Base-by-base conservation (phyloP, 2,113 vertebrate species). In the Typhlomys cinereus region DNA sequence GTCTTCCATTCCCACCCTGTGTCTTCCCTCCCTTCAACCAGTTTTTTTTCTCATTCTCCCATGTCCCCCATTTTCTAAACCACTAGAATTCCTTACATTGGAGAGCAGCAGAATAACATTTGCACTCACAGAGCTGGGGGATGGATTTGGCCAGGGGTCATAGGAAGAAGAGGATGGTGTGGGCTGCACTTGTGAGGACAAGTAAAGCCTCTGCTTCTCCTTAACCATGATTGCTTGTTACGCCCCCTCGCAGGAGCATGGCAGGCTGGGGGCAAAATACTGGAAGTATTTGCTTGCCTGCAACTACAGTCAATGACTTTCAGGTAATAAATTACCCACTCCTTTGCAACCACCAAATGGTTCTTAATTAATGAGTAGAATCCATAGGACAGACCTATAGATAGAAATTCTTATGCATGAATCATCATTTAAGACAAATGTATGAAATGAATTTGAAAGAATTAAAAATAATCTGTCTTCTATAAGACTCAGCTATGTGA, bases 391-490 rank as follows among this genome's bases (percentile, higher is more conserved):
- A 91, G 54, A 78, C 2, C 50, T 52, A 81, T 46, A 31, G 17
- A 73, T 62, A 64, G 25, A 81, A 78, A 48, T 48, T 44, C 48
- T 50, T 73, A 59, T 59, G 29, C 25, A 64, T 64, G 70, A 78
- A 79, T 86, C 36, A 79, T n/a, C 29, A 70, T 76, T 83, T 89
- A 91, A 84, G 10, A 25, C 66, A 82, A 89, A 59, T 73, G 13
- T 50, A 54, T 73, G 74, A 92, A 36, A 83, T 83, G 39, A 73
- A 14, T 54, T 78, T 80, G 27, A 82, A 91, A 93, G 46, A 93
- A 86, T 93, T 94, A 13, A 81, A 96, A 89, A 93, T 54, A 71
- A 73, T 70, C 13, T 61, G n/a, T 50, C 54, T 87, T 93, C 67
- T 54, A 64, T 3, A 86, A 81, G 81, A 78, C 41, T 89, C 31